Evolutionary conservation across 2,888 invertebrate genomes (phyloP), one percentile per base, ranked within the genome.

Genomic region (Portevinia maculata): DNA sequence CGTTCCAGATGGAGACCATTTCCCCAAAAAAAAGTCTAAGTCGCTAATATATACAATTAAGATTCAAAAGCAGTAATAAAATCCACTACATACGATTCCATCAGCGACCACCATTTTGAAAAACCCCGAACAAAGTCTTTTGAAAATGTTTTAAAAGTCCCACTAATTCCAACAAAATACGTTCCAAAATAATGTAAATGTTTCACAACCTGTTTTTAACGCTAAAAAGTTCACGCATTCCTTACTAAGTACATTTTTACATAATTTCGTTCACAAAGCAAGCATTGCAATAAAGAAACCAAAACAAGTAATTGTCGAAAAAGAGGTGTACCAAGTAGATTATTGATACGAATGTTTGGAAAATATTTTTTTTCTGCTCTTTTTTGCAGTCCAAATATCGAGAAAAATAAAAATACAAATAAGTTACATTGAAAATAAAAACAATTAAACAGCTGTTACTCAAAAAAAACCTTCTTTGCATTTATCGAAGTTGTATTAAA

Each of bases 401-500:
- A 4, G 8, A 28, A 24, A 28, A 4, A 1, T 24, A 9, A 48
- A 34, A 19, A 37, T 9, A 15, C 5, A 24, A 55, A 37, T 11
- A 37, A 21, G 21, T 53, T 41, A 34, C 24, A 28, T 15, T 2
- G 13, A 17, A 48, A 65, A 44, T 1, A 37, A 19, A 21, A 50
- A 8, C 13, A 24, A 24, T 24, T 15, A 9, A 50, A 62, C 15
- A 28, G n/a, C 5, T 19, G 30, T 55, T 37, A 53, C 37, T 69
- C 32, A 70, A 30, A 62, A 48, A 62, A 48, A 75, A 60, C 70
- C 76, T 64, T 75, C 28, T 44, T 81, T 75, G 75, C 79, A 62
- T 48, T 48, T 50, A 74, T 79, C 52, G 48, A 67, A 69, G 50
- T 48, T 50, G 74, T 64, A 73, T 79, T 28, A 75, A 59, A 70